A percentile compares a stretch with the other conserved stretches of the same genome.
These are phyloP conservation scores for Epizoanthus illoricatus DNA, from an alignment of 92 coral and sea anemone species.

Conservation along the genomic window DNA sequence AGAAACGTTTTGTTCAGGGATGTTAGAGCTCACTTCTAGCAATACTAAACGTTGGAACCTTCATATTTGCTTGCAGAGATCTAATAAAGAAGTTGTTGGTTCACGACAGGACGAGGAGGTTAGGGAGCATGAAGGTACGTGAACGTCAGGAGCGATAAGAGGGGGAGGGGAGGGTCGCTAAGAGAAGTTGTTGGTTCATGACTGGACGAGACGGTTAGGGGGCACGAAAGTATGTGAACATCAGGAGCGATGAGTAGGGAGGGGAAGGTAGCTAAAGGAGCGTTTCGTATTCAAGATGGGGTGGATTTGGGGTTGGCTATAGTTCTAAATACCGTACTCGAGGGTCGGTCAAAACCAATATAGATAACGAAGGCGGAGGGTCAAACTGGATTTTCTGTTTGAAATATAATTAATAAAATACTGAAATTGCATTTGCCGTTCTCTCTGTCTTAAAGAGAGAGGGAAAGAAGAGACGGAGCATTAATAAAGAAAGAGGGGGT, in stretches of 20 bases:
- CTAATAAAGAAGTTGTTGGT: slow-evolving; percentile 92
- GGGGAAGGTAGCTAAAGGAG: background rate
- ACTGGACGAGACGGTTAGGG: slow-evolving; percentile 94
- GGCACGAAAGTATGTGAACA: slow-evolving; percentile 81
- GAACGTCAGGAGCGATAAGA: background rate
- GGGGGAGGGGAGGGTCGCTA: background rate
- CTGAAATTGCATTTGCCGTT: no score
- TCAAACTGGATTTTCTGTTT: no score
- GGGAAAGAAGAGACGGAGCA: no score
- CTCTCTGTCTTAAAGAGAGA: no score
- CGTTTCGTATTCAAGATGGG: no score
- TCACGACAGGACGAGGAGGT: slow-evolving; percentile 94
- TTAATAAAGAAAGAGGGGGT: no score
- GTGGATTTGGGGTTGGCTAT: background rate
- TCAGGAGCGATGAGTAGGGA: background rate
- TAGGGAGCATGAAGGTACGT: slow-evolving; percentile 96
- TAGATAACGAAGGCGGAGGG: no score
- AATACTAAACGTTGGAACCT: background rate
- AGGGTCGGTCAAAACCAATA: no score
- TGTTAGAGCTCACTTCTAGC: background rate
- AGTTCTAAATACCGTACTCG: no score
- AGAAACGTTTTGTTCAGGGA: background rate
- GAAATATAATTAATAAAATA: no score
- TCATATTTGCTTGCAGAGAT: slow-evolving; percentile 63
- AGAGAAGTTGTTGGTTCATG: slow-evolving; percentile 90